Evolutionary conservation across 2,113 vertebrate species (phyloP).

Genomic region (Australoheros scitulus): DNA sequence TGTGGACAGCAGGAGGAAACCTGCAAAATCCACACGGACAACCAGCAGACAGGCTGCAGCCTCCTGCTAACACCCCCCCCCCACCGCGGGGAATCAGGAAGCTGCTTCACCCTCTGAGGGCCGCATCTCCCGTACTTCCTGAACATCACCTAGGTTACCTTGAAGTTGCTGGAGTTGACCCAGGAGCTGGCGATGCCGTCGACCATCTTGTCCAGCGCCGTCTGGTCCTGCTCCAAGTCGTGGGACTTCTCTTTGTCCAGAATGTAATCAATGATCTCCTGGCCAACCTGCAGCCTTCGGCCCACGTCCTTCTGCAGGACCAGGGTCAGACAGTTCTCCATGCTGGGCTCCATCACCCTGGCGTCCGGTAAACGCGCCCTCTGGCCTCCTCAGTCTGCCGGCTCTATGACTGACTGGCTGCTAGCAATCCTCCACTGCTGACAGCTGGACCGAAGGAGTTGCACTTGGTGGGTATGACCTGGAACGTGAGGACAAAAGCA

Average conservation of each 20-base stretch:
- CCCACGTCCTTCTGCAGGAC: conserved; percentile 97
- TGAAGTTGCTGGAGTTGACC: conserved; percentile 99
- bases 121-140: neutral
- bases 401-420: neutral
- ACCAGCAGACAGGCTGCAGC: neutral
- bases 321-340: conserved; percentile 93
- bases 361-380: neutral
- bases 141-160: conserved; percentile 79
- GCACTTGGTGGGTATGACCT: conserved; percentile 47
- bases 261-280: conserved; percentile 95
- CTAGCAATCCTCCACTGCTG: conserved; percentile 27
- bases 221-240: conserved; percentile 97
- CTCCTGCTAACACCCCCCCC: neutral
- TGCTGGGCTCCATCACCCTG: conserved; percentile 90
- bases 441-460: conserved; percentile 64
- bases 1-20: neutral
- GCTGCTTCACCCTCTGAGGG: neutral
- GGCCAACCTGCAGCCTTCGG: conserved; percentile 93
- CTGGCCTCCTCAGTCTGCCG: conserved; percentile 38
- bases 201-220: conserved; percentile 95
- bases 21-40: neutral
- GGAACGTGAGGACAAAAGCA: conserved; percentile 55
- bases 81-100: neutral
- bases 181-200: conserved; percentile 94
- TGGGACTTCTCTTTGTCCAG: conserved; percentile 91